A percentile compares a stretch with the other conserved stretches of the same genome.
phyloP scores from a whole-genome alignment of 2,797 vertebrate genomes.

The Alauda arvensis region DNA sequence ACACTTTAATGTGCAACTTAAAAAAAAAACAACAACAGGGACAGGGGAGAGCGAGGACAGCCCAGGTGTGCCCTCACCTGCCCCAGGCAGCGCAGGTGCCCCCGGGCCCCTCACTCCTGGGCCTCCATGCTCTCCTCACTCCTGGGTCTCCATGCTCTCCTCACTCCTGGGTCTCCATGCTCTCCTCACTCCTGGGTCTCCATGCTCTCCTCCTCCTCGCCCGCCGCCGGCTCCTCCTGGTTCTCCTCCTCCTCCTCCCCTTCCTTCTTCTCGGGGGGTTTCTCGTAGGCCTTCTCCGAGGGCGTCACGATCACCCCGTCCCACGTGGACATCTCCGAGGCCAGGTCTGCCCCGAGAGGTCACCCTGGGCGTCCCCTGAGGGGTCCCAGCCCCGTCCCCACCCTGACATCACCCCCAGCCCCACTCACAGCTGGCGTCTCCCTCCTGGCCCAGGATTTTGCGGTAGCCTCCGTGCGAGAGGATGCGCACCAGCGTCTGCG shows the following conservation, averaged over 20 bases:
- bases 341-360: constrained; percentile 75
- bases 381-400: constrained; percentile 43
- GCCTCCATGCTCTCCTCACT: no score
- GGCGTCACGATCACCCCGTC: constrained; percentile 96
- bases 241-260: constrained; percentile 94
- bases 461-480: constrained; percentile 92
- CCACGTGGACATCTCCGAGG: constrained; percentile 95
- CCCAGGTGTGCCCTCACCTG: not conserved
- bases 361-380: fast-evolving
- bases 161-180: no score
- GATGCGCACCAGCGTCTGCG: constrained; percentile 93
- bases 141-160: no score
- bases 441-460: constrained; percentile 94
- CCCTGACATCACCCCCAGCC: fast-evolving
- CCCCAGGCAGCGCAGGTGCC: not conserved
- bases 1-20: constrained; percentile 21
- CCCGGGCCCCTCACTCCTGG: no score
- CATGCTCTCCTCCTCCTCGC: constrained; percentile 93
- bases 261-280: constrained; percentile 94
- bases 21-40: constrained; percentile 16
- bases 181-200: constrained; percentile 96
- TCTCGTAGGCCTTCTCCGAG: constrained; percentile 95
- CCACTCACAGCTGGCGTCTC: constrained; percentile 91
- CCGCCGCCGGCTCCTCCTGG: constrained; percentile 85
- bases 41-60: fast-evolving